These are phyloP conservation scores for Cerastis leucographa DNA, from an alignment of 2,888 invertebrate genomes.

Conservation along the genomic window DNA sequence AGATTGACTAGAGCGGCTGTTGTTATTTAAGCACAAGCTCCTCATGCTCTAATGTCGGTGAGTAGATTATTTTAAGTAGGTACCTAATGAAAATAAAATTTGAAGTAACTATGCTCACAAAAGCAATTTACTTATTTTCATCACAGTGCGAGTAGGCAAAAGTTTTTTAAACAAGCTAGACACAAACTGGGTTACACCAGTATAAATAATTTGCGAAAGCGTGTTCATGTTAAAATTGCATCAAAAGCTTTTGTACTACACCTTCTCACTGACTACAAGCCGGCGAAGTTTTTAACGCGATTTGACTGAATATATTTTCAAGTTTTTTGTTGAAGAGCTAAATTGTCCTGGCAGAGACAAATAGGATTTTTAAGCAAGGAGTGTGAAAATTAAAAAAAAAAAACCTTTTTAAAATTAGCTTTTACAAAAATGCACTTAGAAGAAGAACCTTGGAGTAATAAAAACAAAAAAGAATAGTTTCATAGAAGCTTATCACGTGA, in stretches of 20 bases:
- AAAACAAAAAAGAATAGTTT: too few species aligned
- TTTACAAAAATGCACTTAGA: too few species aligned
- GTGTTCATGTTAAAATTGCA: constrained; percentile 70
- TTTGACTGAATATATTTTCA: constrained; percentile 67
- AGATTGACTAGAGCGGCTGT: too few species aligned
- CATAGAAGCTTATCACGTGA: too few species aligned
- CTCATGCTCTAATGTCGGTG: too few species aligned
- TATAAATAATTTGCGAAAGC: constrained; percentile 68
- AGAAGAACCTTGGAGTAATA: too few species aligned
- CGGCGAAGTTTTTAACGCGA: constrained; percentile 68
- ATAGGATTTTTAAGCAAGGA: constrained; percentile 27
- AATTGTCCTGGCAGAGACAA: constrained; percentile 46
- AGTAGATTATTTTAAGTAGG: too few species aligned
- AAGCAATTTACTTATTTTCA: constrained; percentile 35
- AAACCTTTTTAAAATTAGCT: too few species aligned
- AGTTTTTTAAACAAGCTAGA: constrained; percentile 64
- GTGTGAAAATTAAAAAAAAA: background rate
- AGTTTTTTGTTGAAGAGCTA: constrained; percentile 50
- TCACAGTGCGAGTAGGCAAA: constrained; percentile 28
- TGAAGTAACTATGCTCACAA: constrained; percentile 13
- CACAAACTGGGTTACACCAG: constrained; percentile 67
- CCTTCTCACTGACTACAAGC: constrained; percentile 61
- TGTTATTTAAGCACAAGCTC: too few species aligned
- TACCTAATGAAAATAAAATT: background rate
- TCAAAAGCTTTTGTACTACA: constrained; percentile 73